A percentile compares a stretch with the other conserved stretches of the same genome.
Conservation (phyloP, 2,113 vertebrate species). For the Tichodroma muraria region DNA sequence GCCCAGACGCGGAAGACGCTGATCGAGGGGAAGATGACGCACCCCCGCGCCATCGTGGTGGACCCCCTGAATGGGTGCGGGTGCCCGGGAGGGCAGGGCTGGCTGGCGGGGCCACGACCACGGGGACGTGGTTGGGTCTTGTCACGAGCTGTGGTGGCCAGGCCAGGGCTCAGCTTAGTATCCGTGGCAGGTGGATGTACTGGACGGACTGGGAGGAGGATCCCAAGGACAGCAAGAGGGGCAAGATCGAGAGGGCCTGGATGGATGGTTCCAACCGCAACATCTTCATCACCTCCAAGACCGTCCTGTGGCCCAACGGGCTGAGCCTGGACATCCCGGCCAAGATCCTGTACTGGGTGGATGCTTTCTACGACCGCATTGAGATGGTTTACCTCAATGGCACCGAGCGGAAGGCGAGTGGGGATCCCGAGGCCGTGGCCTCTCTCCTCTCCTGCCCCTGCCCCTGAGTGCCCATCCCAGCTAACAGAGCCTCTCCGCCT, state of each 20-base stretch:
- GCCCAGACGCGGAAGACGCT: slow-evolving; percentile 91
- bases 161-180: background rate
- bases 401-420: slow-evolving; percentile 82
- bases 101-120: fast-evolving
- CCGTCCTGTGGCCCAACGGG: slow-evolving; percentile 94
- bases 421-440: fast-evolving
- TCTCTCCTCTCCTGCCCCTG: background rate
- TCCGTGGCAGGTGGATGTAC: slow-evolving; percentile 89
- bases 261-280: slow-evolving; percentile 93
- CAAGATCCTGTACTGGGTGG: slow-evolving; percentile 93
- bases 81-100: slow-evolving; percentile 40
- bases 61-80: slow-evolving; percentile 92
- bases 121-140: background rate
- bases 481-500: background rate
- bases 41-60: slow-evolving; percentile 92
- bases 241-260: slow-evolving; percentile 94
- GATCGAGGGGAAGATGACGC: slow-evolving; percentile 95
- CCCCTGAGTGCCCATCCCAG: background rate
- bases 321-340: slow-evolving; percentile 91
- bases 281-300: slow-evolving; percentile 92
- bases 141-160: fast-evolving
- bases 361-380: slow-evolving; percentile 96
- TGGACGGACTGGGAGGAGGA: slow-evolving; percentile 99
- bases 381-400: slow-evolving; percentile 92
- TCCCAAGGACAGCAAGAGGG: slow-evolving; percentile 92